Conservation (phyloP, 2,888 invertebrate genomes). For the Fragum whitleyi region DNA sequence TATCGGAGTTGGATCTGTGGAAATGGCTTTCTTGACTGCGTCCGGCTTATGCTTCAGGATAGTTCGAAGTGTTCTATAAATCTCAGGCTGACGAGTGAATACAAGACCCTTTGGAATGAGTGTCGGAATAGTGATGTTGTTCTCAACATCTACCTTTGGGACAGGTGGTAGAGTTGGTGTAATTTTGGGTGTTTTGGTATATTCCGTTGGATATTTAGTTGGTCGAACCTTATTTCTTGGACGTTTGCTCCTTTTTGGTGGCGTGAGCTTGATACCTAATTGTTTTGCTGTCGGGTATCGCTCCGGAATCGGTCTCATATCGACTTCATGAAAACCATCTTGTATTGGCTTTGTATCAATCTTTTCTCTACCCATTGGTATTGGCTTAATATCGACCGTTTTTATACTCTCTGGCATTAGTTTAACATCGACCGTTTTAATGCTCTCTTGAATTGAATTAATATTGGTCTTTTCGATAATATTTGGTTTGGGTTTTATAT, state of each 20-base stretch:
- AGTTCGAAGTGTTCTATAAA: slow-evolving; percentile 44
- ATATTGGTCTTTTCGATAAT: neutral
- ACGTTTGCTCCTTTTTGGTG: neutral
- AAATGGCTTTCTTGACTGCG: slow-evolving; percentile 31
- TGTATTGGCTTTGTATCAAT: neutral
- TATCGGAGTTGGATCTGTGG: slow-evolving; percentile 5
- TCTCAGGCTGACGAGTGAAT: slow-evolving; percentile 33
- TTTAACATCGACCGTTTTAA: neutral
- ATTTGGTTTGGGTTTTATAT: neutral
- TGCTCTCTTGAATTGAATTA: neutral
- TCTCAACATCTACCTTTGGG: neutral
- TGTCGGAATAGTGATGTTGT: neutral
- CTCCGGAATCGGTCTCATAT: neutral
- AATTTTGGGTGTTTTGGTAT: neutral
- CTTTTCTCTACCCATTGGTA: too few relatives aligned
- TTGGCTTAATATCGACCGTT: neutral
- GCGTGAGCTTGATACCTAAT: neutral
- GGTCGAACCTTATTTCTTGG: neutral
- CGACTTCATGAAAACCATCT: neutral
- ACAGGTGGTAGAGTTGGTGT: slow-evolving; percentile 1
- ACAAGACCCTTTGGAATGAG: slow-evolving; percentile 11
- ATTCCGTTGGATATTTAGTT: neutral
- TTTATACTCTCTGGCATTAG: too few relatives aligned
- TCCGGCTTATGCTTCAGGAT: slow-evolving; percentile 44
- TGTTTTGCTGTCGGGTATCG: slow-evolving; percentile 6